phyloP scores from a whole-genome alignment of 2,797 vertebrate genomes.

The Astyanax mexicanus region DNA sequence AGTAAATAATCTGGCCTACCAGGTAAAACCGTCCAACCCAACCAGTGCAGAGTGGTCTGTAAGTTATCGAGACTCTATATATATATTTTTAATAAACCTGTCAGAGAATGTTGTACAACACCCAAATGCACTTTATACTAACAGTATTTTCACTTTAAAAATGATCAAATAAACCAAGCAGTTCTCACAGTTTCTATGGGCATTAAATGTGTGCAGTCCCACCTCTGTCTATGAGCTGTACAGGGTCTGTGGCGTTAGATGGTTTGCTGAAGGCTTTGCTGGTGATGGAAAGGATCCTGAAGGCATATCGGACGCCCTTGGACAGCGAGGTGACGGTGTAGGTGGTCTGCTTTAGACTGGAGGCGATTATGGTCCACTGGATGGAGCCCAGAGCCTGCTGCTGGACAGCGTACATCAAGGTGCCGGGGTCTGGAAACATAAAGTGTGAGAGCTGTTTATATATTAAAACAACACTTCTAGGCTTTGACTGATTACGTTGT shows the following conservation, averaged over 20 bases:
- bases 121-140: background rate
- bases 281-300: conserved; percentile 91
- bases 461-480: conserved; percentile 27
- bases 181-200: background rate
- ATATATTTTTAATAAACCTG: too few species aligned
- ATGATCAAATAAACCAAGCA: too few species aligned
- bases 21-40: too few species aligned
- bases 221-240: conserved; percentile 90
- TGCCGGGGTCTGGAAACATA: conserved; percentile 80
- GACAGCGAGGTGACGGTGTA: conserved; percentile 85
- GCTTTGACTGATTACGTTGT: conserved; percentile 2
- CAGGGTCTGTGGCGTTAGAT: conserved; percentile 83
- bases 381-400: conserved; percentile 92
- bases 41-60: too few species aligned
- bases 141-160: background rate
- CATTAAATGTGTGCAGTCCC: conserved; percentile 41
- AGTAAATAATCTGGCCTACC: too few species aligned
- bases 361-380: conserved; percentile 91
- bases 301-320: conserved; percentile 88
- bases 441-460: conserved; percentile 14
- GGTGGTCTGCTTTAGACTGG: conserved; percentile 83
- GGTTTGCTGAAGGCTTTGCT: conserved; percentile 95
- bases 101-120: background rate
- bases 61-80: too few species aligned
- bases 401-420: conserved; percentile 92